phyloP scores from a whole-genome alignment of 2,113 vertebrate species.

The Pygoscelis antarcticus region DNA sequence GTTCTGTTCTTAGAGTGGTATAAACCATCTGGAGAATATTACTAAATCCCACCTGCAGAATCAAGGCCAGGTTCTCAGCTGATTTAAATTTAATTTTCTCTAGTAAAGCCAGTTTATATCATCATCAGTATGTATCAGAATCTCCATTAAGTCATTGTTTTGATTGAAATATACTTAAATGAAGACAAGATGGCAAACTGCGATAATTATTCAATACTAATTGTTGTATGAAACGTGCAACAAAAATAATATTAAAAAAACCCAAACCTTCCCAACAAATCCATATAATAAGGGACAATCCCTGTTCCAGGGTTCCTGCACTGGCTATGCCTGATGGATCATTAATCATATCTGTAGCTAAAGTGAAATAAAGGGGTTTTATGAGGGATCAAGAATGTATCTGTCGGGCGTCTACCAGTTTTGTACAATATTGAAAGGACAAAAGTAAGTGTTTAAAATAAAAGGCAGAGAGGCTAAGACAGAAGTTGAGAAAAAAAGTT shows the following conservation, averaged over 20 bases:
- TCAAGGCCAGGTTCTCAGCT: neutral
- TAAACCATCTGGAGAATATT: neutral
- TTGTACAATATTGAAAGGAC: neutral
- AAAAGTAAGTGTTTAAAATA: neutral
- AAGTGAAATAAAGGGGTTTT: neutral
- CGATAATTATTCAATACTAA: neutral
- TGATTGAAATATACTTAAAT: neutral
- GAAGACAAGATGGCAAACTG: neutral
- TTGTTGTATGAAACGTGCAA: neutral
- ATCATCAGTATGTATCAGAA: neutral
- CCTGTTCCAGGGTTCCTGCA: neutral
- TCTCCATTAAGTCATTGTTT: neutral
- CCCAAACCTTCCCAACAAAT: neutral
- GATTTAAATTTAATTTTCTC: neutral
- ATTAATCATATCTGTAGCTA: neutral
- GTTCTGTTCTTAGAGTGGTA: neutral
- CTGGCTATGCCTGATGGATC: neutral
- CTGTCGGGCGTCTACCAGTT: neutral
- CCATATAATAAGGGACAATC: neutral
- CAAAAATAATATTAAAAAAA: neutral
- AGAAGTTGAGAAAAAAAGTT: neutral
- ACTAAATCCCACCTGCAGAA: neutral
- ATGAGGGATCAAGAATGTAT: neutral
- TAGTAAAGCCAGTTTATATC: neutral
- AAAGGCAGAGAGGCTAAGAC: neutral